Conservation (phyloP, 2,888 invertebrate genomes). For the Aspidapion aeneum region DNA sequence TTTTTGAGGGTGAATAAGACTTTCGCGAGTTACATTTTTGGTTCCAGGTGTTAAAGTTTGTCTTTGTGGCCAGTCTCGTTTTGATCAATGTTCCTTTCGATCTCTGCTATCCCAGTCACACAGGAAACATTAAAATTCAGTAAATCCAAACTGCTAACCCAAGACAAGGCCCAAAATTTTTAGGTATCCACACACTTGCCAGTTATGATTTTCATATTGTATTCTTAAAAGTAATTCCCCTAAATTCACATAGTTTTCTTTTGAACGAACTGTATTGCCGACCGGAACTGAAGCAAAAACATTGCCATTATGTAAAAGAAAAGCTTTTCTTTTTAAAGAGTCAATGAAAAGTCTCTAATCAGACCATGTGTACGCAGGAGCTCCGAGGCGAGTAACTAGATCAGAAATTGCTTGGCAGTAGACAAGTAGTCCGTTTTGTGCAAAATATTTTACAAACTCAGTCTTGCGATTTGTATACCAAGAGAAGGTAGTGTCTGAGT, state of each 20-base stretch:
- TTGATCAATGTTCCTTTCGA: too few relatives aligned
- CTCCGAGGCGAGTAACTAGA: slow-evolving; percentile 4
- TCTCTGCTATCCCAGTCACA: neutral
- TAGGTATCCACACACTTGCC: neutral
- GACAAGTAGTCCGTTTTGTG: slow-evolving; percentile 8
- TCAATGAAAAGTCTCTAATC: neutral
- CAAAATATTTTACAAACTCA: neutral
- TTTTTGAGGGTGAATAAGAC: neutral
- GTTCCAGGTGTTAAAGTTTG: neutral
- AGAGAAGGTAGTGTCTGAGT: neutral
- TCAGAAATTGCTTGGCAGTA: slow-evolving; percentile 5
- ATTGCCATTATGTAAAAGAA: slow-evolving; percentile 5
- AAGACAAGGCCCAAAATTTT: neutral
- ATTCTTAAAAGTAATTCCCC: neutral
- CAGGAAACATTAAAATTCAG: neutral
- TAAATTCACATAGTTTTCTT: neutral
- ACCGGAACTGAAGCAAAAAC: neutral
- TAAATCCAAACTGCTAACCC: neutral
- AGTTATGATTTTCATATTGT: neutral
- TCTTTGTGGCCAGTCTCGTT: too few relatives aligned
- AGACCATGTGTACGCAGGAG: slow-evolving; percentile 1
- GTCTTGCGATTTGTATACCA: slow-evolving; percentile 8
- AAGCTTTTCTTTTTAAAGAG: neutral
- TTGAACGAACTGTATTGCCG: neutral
- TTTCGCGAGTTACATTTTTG: neutral